phyloP scores from a whole-genome alignment of 2,113 vertebrate genomes.

The Datnioides undecimradiatus region DNA sequence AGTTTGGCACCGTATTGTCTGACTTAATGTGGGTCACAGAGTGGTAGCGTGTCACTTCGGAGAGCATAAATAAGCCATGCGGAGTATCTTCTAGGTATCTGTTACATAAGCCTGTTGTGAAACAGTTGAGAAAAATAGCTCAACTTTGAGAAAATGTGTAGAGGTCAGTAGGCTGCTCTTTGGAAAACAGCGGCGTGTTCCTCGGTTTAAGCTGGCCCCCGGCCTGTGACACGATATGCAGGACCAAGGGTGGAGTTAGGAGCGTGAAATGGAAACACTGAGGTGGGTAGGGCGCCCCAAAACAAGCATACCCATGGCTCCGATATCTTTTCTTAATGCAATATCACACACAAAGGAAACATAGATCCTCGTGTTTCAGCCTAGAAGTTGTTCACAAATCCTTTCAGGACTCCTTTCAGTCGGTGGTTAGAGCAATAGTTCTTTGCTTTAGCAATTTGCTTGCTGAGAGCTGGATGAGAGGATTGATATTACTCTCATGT shows the following conservation, averaged over 20 bases:
- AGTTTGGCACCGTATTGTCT: slow-evolving; percentile 36
- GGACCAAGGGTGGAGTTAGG: not conserved
- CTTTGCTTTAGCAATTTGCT: not conserved
- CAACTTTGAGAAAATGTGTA: slow-evolving; percentile 9
- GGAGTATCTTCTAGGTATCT: slow-evolving; percentile 26
- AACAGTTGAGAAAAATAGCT: slow-evolving; percentile 29
- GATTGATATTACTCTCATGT: slow-evolving; percentile 7
- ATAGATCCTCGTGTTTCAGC: not conserved
- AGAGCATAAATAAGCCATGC: slow-evolving; percentile 40
- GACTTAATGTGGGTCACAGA: slow-evolving; percentile 62
- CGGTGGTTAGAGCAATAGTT: slow-evolving; percentile 2
- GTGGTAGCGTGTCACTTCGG: slow-evolving; percentile 35
- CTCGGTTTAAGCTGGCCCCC: not conserved
- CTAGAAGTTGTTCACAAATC: not conserved
- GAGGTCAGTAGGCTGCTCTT: slow-evolving; percentile 13
- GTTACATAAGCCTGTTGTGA: slow-evolving; percentile 59
- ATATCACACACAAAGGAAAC: not conserved
- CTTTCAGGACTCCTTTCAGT: not conserved
- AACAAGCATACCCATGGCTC: not conserved
- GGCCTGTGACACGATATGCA: not conserved
- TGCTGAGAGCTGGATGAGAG: slow-evolving; percentile 14
- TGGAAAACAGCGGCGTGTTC: not conserved
- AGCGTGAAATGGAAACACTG: slow-evolving; percentile 9
- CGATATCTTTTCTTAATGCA: not conserved
- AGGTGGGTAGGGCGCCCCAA: not conserved